phyloP scores from a whole-genome alignment of 2,113 vertebrate species.

The Sula dactylatra region DNA sequence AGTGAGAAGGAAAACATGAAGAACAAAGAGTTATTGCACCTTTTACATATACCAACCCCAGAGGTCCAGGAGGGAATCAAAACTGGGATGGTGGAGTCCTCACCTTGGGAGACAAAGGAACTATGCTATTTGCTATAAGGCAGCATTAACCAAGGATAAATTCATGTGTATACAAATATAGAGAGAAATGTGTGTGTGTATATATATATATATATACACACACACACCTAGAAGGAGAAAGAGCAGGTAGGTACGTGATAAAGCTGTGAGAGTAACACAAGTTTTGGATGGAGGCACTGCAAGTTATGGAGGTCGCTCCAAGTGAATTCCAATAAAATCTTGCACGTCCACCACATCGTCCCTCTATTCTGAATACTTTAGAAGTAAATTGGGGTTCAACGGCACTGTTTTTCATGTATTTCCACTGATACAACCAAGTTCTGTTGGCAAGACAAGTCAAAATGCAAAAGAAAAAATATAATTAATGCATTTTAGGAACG shows the following conservation, averaged over 20 bases:
- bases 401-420: neutral
- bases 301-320: neutral
- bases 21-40: neutral
- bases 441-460: neutral
- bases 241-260: neutral
- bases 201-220: too few relatives aligned
- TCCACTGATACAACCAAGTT: neutral
- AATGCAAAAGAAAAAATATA: neutral
- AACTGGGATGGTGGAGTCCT: neutral
- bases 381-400: neutral
- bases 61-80: neutral
- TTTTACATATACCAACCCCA: neutral
- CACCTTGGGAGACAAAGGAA: neutral
- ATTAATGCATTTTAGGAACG: neutral
- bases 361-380: neutral
- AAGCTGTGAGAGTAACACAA: neutral
- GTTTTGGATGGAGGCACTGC: neutral
- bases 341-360: neutral
- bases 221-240: neutral
- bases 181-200: neutral
- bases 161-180: neutral
- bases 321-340: neutral
- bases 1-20: neutral
- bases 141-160: neutral
- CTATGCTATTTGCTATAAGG: neutral